Evolutionary conservation across 2,113 vertebrate species (phyloP).

Genomic region (Xiphias gladius): DNA sequence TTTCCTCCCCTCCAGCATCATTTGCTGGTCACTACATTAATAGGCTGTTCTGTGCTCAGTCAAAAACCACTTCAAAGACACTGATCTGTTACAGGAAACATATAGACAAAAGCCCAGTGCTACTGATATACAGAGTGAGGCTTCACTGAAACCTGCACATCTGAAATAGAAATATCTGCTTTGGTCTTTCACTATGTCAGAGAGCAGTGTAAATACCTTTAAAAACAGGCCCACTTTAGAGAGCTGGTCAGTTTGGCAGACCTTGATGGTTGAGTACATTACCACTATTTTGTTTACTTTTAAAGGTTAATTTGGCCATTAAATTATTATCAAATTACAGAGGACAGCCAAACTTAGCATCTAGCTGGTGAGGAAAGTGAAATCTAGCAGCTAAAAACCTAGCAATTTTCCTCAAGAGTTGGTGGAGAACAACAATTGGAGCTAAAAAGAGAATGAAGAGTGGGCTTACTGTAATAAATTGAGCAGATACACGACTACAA

Average conservation of each 20-base stretch:
- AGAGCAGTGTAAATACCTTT: constrained; percentile 33
- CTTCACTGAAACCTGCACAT: constrained; percentile 56
- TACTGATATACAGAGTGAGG: constrained; percentile 40
- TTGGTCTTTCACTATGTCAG: constrained; percentile 33
- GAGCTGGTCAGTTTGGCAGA: constrained; percentile 49
- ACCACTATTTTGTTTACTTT: not conserved
- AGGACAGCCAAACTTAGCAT: not conserved
- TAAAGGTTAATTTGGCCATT: not conserved
- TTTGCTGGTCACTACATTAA: constrained; percentile 68
- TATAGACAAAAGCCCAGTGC: constrained; percentile 51
- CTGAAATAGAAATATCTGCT: constrained; percentile 60
- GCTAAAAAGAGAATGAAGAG: not conserved
- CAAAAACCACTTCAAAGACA: constrained; percentile 69
- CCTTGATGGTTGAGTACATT: constrained; percentile 3
- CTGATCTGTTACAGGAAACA: constrained; percentile 74
- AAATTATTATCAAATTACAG: too few species aligned
- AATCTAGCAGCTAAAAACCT: not conserved
- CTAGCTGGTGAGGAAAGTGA: not conserved
- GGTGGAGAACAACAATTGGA: constrained; percentile 3
- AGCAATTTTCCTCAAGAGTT: not conserved
- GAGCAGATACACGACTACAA: not conserved
- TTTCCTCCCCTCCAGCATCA: constrained; percentile 38
- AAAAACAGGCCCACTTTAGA: constrained; percentile 61
- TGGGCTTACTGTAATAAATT: not conserved
- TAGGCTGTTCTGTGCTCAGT: constrained; percentile 46